A percentile compares a stretch with the other conserved stretches of the same genome.
Conservation (phyloP, 1,140 invertebrate genomes). For the Dendroctonus ponderosae region DNA sequence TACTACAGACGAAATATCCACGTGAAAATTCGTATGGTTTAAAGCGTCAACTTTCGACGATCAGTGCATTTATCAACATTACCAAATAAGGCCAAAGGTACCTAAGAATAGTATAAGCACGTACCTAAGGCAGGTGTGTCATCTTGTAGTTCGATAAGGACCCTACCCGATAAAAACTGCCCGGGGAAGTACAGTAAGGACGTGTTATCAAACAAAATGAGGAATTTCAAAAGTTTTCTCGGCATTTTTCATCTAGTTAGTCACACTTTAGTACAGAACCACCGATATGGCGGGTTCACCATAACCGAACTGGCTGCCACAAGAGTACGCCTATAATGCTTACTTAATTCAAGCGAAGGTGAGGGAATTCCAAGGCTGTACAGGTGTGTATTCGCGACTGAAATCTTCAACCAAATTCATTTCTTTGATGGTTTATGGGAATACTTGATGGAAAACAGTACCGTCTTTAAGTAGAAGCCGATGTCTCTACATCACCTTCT, state of each 20-base stretch:
- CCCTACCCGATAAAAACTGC: constrained; percentile 86
- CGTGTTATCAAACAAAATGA: constrained; percentile 92
- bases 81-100: constrained; percentile 39
- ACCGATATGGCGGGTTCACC: constrained; percentile 14
- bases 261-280: constrained; percentile 6
- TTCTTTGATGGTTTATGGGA: neutral
- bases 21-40: too few species aligned
- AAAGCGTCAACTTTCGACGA: too few species aligned
- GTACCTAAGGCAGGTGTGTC: constrained; percentile 84
- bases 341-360: constrained; percentile 34
- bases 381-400: constrained; percentile 23
- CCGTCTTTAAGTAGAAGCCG: too few species aligned
- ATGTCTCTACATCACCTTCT: too few species aligned
- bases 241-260: constrained; percentile 61
- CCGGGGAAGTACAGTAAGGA: constrained; percentile 90
- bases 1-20: too few species aligned
- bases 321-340: constrained; percentile 18
- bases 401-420: neutral
- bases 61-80: constrained; percentile 14
- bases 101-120: constrained; percentile 34
- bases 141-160: constrained; percentile 88
- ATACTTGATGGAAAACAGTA: too few species aligned
- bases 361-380: constrained; percentile 37
- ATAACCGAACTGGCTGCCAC: constrained; percentile 28
- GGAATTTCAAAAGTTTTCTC: constrained; percentile 86